Evolutionary conservation across 2,888 invertebrate genomes (phyloP), one percentile per base, ranked within the genome.

Genomic region (Pseudanteris insignis): DNA sequence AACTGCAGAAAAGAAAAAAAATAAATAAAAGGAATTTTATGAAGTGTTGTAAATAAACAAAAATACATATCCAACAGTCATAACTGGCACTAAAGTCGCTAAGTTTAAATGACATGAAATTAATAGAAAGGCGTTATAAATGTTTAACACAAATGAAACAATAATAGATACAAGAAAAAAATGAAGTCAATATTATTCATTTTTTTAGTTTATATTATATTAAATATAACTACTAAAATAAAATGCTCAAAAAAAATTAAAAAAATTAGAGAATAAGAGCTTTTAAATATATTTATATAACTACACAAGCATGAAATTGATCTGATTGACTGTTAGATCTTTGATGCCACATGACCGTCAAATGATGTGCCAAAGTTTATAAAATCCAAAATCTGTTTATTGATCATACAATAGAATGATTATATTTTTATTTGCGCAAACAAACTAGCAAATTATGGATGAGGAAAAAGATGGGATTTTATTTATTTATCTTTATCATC

Each of bases 271-370:
- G 15, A 18, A 8, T n/a, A 18, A 18, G 3, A 6, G 18, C 18
- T 18, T 18, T n/a, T n/a, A n/a, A n/a, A n/a, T n/a, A n/a, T n/a
- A n/a, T n/a, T n/a, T n/a, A n/a, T n/a, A n/a, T n/a, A n/a, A n/a
- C n/a, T n/a, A n/a, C n/a, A n/a, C n/a, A n/a, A n/a, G n/a, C n/a
- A n/a, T n/a, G n/a, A n/a, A n/a, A n/a, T n/a, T n/a, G n/a, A n/a
- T n/a, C n/a, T n/a, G n/a, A n/a, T n/a, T n/a, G n/a, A n/a, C n/a
- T n/a, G n/a, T n/a, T 18, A 18, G 18, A 62, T 66, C 65, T 69
- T 68, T 70, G 70, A 71, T 76, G 76, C 75, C 75, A 75, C 74
- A 75, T 75, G 76, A 77, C 70, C 68, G 70, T 70, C 72, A 70
- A 70, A 70, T 61, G 72, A 73, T 73, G 72, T 69, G 66, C 68